Evolutionary conservation across 2,888 invertebrate genomes (phyloP).

Genomic region (Clusia tigrina): DNA sequence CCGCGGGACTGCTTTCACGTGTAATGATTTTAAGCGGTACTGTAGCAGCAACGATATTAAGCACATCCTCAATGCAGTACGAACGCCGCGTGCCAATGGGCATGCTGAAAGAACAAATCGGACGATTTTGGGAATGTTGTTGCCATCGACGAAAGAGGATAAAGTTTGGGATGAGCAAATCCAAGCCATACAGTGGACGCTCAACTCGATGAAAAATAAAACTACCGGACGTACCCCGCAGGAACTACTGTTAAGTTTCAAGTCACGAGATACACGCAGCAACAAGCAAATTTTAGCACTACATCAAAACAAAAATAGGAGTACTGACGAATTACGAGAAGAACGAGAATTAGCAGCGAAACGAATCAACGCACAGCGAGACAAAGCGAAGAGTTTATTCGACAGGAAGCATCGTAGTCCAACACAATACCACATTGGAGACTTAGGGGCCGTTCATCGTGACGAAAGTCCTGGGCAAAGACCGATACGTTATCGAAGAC

Average conservation of each 20-base stretch:
- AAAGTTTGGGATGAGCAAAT: slow-evolving; percentile 12
- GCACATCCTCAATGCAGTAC: slow-evolving; percentile 39
- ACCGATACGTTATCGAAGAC: no score
- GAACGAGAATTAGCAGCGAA: slow-evolving; percentile 3
- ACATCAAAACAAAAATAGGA: neutral
- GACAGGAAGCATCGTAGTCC: neutral
- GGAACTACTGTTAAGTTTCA: slow-evolving; percentile 10
- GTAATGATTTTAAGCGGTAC: slow-evolving; percentile 36
- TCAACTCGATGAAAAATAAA: slow-evolving; percentile 15
- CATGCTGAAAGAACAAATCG: slow-evolving; percentile 24
- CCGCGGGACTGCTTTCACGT: slow-evolving; percentile 41
- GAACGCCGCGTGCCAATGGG: slow-evolving; percentile 39
- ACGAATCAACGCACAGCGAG: neutral
- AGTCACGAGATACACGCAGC: neutral
- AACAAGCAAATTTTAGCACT: slow-evolving; percentile 12
- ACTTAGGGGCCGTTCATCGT: no score
- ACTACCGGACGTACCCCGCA: slow-evolving; percentile 11
- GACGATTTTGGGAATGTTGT: slow-evolving; percentile 17
- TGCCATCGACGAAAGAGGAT: neutral
- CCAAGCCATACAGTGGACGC: slow-evolving; percentile 3
- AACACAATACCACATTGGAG: slow-evolving; percentile 6
- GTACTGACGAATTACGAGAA: neutral
- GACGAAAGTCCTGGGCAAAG: no score
- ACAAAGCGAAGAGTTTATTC: neutral
- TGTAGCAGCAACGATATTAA: slow-evolving; percentile 33